phyloP scores from a whole-genome alignment of 2,113 vertebrate genomes.

The Colius striatus region DNA sequence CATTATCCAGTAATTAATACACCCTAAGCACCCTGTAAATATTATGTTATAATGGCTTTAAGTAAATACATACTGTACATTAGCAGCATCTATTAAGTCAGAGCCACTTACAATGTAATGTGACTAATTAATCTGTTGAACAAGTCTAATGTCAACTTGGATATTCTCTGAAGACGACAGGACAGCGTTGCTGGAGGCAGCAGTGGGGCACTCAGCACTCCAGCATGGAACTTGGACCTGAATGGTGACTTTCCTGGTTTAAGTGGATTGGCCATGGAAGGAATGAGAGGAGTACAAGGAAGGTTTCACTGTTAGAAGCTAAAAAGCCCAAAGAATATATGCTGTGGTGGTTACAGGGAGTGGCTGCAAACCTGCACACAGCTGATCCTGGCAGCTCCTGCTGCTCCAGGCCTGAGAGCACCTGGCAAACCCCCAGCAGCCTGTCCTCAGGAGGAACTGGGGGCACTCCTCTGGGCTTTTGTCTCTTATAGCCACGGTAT shows the following conservation, averaged over 20 bases:
- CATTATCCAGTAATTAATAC: slow-evolving; percentile 80
- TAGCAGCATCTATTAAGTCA: slow-evolving; percentile 72
- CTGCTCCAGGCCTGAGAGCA: too few relatives aligned
- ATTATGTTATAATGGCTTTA: slow-evolving; percentile 77
- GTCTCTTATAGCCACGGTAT: not conserved
- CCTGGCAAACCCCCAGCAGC: too few relatives aligned
- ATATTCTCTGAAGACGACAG: slow-evolving; percentile 73
- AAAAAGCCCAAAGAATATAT: not conserved
- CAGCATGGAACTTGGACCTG: slow-evolving; percentile 58
- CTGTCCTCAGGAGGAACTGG: not conserved
- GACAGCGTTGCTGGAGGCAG: slow-evolving; percentile 24
- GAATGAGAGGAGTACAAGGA: not conserved
- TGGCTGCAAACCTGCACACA: not conserved
- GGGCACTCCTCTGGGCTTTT: not conserved
- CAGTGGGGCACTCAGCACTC: slow-evolving; percentile 36
- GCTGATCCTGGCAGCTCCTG: not conserved
- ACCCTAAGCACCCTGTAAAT: slow-evolving; percentile 79
- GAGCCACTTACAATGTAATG: slow-evolving; percentile 68
- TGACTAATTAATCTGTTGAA: slow-evolving; percentile 79
- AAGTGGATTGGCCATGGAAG: slow-evolving; percentile 30
- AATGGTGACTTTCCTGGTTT: slow-evolving; percentile 47
- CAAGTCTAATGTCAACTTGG: slow-evolving; percentile 68
- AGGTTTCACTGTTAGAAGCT: not conserved
- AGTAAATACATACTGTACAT: slow-evolving; percentile 75
- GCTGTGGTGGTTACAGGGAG: not conserved